A percentile compares a stretch with the other conserved stretches of the same genome.
phyloP scores from a whole-genome alignment of 2,797 vertebrate genomes.

The Hippopotamyrus pictus region DNA sequence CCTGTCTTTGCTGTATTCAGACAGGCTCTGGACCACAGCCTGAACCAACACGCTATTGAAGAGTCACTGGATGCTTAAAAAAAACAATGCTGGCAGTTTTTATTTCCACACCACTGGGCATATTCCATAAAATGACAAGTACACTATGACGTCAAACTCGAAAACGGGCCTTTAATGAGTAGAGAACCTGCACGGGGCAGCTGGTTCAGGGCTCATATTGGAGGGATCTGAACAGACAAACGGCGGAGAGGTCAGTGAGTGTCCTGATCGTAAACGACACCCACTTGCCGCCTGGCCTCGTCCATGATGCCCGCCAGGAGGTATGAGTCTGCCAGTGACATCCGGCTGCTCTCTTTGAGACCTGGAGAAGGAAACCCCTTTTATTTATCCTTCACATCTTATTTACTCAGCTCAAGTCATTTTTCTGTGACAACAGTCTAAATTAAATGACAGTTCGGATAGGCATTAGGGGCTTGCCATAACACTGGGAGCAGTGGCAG shows the following conservation, averaged over 20 bases:
- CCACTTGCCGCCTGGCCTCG: slow-evolving; percentile 58
- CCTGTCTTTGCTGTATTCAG: neutral
- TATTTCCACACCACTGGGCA: neutral
- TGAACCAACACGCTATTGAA: neutral
- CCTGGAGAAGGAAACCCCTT: slow-evolving; percentile 39
- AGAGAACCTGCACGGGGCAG: neutral
- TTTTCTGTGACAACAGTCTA: neutral
- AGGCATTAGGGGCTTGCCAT: neutral
- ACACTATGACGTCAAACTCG: neutral
- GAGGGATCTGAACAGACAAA: neutral
- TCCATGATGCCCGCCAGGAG: slow-evolving; percentile 62
- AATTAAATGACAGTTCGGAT: neutral
- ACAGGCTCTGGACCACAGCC: neutral
- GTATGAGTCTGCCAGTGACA: slow-evolving; percentile 60
- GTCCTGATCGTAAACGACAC: slow-evolving; percentile 64
- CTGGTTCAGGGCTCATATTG: neutral
- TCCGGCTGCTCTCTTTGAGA: slow-evolving; percentile 58
- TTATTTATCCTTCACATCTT: neutral
- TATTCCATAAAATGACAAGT: neutral
- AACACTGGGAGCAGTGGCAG: neutral
- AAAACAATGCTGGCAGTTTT: neutral
- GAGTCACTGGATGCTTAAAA: neutral
- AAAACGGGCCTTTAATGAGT: neutral
- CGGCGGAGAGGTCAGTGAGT: slow-evolving; percentile 29
- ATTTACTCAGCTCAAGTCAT: neutral